These are phyloP conservation scores for Epinotia demarniana DNA, from an alignment of 2,888 invertebrate species.

Conservation along the genomic window DNA sequence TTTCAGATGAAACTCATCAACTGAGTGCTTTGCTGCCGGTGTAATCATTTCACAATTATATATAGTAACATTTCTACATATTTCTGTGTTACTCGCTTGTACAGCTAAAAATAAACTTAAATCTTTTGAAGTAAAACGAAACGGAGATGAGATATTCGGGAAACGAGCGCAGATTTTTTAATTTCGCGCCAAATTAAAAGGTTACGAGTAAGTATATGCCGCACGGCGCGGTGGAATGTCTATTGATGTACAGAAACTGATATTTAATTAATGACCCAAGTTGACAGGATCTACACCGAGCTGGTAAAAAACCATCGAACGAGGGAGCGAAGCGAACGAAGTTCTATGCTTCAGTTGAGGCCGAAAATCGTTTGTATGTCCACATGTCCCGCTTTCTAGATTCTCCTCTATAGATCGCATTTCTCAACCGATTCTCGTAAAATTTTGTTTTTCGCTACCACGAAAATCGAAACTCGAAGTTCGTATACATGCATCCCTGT, in stretches of 20 bases:
- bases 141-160: background rate
- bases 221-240: conserved; percentile 1
- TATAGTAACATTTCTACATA: conserved; percentile 17
- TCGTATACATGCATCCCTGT: no score
- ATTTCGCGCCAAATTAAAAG: conserved; percentile 18
- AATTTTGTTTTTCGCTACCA: no score
- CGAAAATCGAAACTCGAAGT: no score
- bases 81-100: background rate
- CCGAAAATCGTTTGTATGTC: no score
- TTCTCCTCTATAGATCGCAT: no score
- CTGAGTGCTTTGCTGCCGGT: conserved; percentile 27
- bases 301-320: background rate
- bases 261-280: conserved; percentile 1
- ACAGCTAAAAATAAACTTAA: background rate
- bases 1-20: conserved; percentile 33
- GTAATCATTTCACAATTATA: conserved; percentile 28
- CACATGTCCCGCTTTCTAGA: no score
- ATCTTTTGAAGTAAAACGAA: background rate
- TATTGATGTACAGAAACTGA: conserved; percentile 4
- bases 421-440: no score
- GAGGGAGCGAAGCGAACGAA: no score
- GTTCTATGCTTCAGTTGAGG: no score
- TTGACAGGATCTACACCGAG: background rate
- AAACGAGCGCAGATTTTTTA: background rate
- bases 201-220: background rate